phyloP scores from a whole-genome alignment of 1,140 invertebrate species.

The Cardiocondyla obscurior region DNA sequence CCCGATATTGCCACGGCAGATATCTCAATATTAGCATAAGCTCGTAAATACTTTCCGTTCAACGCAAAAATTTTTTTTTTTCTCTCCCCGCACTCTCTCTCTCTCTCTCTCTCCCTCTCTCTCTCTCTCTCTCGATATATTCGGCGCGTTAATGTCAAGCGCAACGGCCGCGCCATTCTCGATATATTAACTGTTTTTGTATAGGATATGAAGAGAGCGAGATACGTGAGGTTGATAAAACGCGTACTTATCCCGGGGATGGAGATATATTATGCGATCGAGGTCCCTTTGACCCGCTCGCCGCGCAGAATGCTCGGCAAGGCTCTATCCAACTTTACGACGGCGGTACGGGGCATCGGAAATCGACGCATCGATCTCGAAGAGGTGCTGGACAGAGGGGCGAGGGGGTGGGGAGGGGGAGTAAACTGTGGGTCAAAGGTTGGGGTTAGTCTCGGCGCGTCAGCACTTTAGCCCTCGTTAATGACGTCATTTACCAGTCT shows the following conservation, averaged over 20 bases:
- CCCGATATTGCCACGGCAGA: conserved; percentile 48
- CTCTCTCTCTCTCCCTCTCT: background rate
- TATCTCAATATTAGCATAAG: conserved; percentile 55
- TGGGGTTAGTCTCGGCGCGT: conserved; percentile 73
- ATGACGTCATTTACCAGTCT: conserved; percentile 78
- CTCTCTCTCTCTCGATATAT: conserved; percentile 21
- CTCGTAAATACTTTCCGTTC: conserved; percentile 52
- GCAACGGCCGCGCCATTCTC: conserved; percentile 15
- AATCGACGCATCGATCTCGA: conserved; percentile 76
- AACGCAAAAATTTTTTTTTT: conserved; percentile 46
- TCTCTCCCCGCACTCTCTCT: background rate
- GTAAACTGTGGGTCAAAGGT: conserved; percentile 70
- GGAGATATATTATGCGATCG: conserved; percentile 62
- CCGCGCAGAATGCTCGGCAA: conserved; percentile 49
- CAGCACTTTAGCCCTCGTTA: conserved; percentile 77
- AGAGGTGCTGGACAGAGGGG: no score
- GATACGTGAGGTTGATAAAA: conserved; percentile 54
- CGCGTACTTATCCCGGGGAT: conserved; percentile 51
- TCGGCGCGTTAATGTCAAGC: conserved; percentile 52
- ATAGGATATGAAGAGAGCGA: conserved; percentile 38
- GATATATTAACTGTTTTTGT: conserved; percentile 58
- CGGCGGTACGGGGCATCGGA: conserved; percentile 69
- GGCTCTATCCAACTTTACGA: conserved; percentile 69
- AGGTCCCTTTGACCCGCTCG: conserved; percentile 45
- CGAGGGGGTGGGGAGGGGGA: conserved; percentile 60